Conservation (phyloP, 2,797 vertebrate species). For the Paratrypauchen microcephalus region DNA sequence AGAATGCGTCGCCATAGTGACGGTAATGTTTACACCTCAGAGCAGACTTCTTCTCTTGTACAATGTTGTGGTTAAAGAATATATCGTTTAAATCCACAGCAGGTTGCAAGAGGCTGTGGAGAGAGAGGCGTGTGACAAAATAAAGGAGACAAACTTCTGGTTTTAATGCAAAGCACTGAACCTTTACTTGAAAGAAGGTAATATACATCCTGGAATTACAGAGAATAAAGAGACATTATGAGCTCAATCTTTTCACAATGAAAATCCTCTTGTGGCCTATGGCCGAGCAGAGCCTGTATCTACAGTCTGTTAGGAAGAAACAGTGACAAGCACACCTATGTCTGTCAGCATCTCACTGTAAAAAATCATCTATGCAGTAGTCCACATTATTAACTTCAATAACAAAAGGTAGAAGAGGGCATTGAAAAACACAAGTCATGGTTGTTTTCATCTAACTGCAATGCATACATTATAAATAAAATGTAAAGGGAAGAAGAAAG, state of each 20-base stretch:
- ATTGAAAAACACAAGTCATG: constrained; percentile 50
- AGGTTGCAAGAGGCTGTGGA: background rate
- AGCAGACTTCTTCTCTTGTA: background rate
- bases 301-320: constrained; percentile 78
- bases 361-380: constrained; percentile 74
- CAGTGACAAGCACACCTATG: constrained; percentile 76
- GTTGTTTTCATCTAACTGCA: constrained; percentile 76
- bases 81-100: background rate
- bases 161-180: constrained; percentile 86
- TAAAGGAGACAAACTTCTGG: constrained; percentile 23
- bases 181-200: constrained; percentile 86
- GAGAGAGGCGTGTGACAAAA: background rate
- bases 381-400: constrained; percentile 70
- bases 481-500: constrained; percentile 65
- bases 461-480: constrained; percentile 83
- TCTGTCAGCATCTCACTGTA: constrained; percentile 72
- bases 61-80: background rate
- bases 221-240: constrained; percentile 85
- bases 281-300: constrained; percentile 72
- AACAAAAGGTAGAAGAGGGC: constrained; percentile 52
- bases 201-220: constrained; percentile 87
- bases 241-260: constrained; percentile 83
- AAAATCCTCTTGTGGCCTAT: constrained; percentile 68
- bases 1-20: background rate
- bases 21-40: background rate